A percentile compares a stretch with the other conserved stretches of the same genome.
Evolutionary conservation across 2,797 vertebrate genomes (phyloP).

Genomic region (Catamblyrhynchus diadema): DNA sequence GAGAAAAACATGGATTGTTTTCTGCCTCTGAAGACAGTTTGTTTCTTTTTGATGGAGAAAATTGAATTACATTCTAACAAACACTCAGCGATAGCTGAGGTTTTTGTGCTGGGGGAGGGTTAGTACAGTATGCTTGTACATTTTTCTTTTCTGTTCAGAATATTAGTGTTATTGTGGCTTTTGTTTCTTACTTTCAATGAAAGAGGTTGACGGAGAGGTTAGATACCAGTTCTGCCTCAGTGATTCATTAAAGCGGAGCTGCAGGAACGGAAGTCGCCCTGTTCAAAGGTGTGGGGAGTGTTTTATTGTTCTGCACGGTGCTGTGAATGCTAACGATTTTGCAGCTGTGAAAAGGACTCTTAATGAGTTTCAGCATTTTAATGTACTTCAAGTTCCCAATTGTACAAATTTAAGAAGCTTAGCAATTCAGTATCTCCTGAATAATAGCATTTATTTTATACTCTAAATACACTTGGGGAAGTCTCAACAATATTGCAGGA

Average conservation of each 20-base stretch:
- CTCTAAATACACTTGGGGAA: constrained; percentile 72
- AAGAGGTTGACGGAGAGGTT: constrained; percentile 19
- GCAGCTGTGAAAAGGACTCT: constrained; percentile 63
- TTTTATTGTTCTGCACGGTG: constrained; percentile 64
- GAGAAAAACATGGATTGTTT: background rate
- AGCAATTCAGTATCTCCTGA: constrained; percentile 75
- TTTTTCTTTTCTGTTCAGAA: background rate
- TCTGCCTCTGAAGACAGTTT: background rate
- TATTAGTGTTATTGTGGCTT: constrained; percentile 31
- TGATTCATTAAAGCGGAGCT: constrained; percentile 55
- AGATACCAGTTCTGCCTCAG: constrained; percentile 56
- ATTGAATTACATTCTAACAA: constrained; percentile 30
- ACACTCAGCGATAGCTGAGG: background rate
- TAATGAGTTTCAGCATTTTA: constrained; percentile 80
- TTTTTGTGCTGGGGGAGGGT: background rate
- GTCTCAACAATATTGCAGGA: constrained; percentile 73
- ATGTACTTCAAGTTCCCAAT: constrained; percentile 75
- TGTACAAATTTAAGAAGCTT: constrained; percentile 79
- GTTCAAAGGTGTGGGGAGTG: constrained; percentile 54
- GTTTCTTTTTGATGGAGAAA: constrained; percentile 13
- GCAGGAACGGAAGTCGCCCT: constrained; percentile 33
- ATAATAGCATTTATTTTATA: constrained; percentile 78
- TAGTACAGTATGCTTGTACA: background rate
- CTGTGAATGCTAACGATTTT: constrained; percentile 66
- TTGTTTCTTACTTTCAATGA: constrained; percentile 41